Base-by-base conservation (phyloP, 2,888 invertebrate species). In the Bugulina stolonifera region DNA sequence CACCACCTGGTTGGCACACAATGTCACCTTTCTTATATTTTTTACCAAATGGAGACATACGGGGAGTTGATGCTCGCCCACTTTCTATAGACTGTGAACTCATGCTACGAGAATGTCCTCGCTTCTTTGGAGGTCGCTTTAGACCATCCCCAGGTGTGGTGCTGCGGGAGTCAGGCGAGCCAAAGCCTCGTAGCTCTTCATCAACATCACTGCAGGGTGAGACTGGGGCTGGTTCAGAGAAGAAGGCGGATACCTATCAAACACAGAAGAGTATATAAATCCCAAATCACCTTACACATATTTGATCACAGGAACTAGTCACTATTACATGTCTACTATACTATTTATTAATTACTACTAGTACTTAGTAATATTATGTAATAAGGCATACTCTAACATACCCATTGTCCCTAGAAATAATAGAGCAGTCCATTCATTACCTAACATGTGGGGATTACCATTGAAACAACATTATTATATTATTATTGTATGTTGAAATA, bases 1-100 rank as follows among this genome's bases (percentile, higher is more conserved):
- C 95, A 76, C 98, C 98, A 79, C 92, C 93, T 1, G 94, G 93
- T 70, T 93, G 93, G 1, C 91, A 90, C 52, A 94, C 93, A 73
- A 97, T 93, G 85, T 99, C 97, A 77, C 98, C 98, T 86, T 98
- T 98, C 87, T 82, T 82, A 76, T 83, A 84, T 75, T 83, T 83
- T 75, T 78, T 78, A 69, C 77, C 78, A 25, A 52, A 43, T 35
- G 27, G 58, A 0, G 82, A 82, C 23, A 82, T 81, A 3, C 81
- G 76, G 0, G 83, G 83, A 1, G 83, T 82, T 75, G 83, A 83
- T 5, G 81, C 80, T 32, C 82, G 75, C 58, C 80, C 81, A 74
- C 81, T 82, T 71, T 82, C 83, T 1, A 75, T 75, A 0, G 82
- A 81, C 77, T 82, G 82, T 14, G 80, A 80, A 75, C 82, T 83